phyloP scores from a whole-genome alignment of 2,888 invertebrate genomes.

The Rhamnusium bicolor region DNA sequence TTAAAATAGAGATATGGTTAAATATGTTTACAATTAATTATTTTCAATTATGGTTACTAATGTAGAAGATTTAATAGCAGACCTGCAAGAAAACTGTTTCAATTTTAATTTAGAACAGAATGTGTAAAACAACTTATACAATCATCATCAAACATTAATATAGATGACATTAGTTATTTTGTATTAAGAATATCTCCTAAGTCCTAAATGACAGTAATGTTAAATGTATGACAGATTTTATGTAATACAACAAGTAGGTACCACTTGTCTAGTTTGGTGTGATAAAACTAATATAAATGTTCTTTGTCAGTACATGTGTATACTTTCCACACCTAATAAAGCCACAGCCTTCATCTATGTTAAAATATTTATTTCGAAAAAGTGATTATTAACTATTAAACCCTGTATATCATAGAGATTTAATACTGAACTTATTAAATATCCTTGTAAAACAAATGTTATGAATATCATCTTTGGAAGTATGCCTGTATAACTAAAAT shows the following conservation, averaged over 20 bases:
- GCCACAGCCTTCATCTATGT: slow-evolving; percentile 49
- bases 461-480: slow-evolving; percentile 32
- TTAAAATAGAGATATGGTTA: not conserved
- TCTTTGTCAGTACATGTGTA: slow-evolving; percentile 29
- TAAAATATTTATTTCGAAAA: slow-evolving; percentile 40
- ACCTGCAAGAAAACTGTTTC: not conserved
- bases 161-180: not conserved
- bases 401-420: slow-evolving; percentile 55
- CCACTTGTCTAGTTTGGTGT: not conserved
- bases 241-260: slow-evolving; percentile 6
- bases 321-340: slow-evolving; percentile 43
- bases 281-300: slow-evolving; percentile 15
- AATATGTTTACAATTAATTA: not conserved
- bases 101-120: not conserved
- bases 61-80: not conserved
- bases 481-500: slow-evolving; percentile 29
- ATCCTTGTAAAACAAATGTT: slow-evolving; percentile 35
- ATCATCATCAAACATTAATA: not conserved
- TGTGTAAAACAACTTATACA: not conserved
- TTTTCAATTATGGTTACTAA: too few relatives aligned
- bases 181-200: not conserved
- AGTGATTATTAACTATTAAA: slow-evolving; percentile 48
- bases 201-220: not conserved
- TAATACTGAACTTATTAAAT: slow-evolving; percentile 50
- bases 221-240: not conserved